Conservation (phyloP, 2,797 vertebrate species). For the Erethizon dorsatum region DNA sequence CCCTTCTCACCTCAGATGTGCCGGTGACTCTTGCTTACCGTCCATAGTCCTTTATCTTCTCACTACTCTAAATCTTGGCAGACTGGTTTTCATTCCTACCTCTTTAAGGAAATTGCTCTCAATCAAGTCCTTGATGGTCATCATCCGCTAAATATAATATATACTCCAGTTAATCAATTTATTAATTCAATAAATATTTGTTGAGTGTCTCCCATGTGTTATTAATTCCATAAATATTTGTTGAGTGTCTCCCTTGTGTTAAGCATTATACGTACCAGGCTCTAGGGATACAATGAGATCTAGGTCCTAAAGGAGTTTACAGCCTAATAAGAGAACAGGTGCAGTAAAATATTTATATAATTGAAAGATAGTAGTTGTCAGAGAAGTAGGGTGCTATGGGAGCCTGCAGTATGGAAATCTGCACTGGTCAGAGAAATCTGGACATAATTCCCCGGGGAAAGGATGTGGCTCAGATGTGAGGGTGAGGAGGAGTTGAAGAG, state of each 20-base stretch:
- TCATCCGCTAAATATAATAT: constrained; percentile 32
- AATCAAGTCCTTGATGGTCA: background rate
- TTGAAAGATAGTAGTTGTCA: background rate
- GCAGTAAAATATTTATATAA: background rate
- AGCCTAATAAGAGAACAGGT: constrained; percentile 21
- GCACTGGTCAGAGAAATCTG: background rate
- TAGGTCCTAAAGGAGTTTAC: constrained; percentile 22
- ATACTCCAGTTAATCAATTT: constrained; percentile 22
- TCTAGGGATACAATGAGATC: background rate
- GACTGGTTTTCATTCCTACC: background rate
- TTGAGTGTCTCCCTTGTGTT: constrained; percentile 1
- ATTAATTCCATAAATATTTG: constrained; percentile 34
- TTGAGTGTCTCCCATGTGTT: background rate
- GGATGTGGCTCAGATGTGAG: background rate
- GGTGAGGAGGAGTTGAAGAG: background rate
- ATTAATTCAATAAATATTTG: background rate
- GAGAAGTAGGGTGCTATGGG: background rate
- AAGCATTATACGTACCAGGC: background rate
- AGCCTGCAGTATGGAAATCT: background rate
- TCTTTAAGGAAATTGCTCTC: constrained; percentile 6
- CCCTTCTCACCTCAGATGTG: background rate
- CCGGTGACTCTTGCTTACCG: background rate
- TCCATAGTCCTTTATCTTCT: background rate
- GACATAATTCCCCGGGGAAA: background rate
- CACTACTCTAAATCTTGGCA: background rate